Conservation (phyloP, 2,113 vertebrate species). For the Scopus umbretta region DNA sequence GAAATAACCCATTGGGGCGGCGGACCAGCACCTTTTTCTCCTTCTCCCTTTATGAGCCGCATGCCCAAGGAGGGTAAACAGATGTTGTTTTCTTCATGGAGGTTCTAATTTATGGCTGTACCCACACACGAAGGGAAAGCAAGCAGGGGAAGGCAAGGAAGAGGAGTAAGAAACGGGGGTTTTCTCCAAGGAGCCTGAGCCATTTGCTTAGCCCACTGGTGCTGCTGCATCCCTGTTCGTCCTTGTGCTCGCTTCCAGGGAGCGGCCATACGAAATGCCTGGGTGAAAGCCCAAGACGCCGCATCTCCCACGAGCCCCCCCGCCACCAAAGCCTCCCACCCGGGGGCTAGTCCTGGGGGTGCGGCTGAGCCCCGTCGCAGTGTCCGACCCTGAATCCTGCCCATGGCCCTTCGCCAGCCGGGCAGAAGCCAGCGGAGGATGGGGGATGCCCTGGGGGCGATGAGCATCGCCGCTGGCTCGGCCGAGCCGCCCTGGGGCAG, state of each 20-base stretch:
- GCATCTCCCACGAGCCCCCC: rapidly evolving
- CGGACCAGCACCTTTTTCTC: rapidly evolving
- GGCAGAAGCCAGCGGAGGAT: neutral
- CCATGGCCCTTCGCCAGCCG: neutral
- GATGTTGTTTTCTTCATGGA: constrained; percentile 47
- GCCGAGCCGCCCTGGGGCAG: neutral
- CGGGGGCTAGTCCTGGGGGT: rapidly evolving
- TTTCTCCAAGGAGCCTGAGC: neutral
- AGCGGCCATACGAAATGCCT: rapidly evolving
- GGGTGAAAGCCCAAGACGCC: rapidly evolving
- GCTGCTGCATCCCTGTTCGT: neutral
- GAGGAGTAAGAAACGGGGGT: neutral
- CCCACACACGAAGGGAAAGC: neutral
- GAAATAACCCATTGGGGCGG: rapidly evolving
- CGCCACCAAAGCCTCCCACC: neutral
- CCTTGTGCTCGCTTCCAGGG: neutral
- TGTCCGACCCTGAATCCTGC: neutral
- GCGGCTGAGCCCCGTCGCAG: neutral
- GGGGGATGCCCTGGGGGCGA: rapidly evolving
- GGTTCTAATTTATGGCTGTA: neutral
- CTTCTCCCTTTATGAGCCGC: neutral
- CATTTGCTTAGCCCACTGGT: neutral
- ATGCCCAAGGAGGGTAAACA: neutral
- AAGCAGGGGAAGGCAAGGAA: neutral
- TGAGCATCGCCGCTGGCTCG: rapidly evolving